phyloP scores from a whole-genome alignment of 2,888 invertebrate genomes.

The Hemaris fuciformis region DNA sequence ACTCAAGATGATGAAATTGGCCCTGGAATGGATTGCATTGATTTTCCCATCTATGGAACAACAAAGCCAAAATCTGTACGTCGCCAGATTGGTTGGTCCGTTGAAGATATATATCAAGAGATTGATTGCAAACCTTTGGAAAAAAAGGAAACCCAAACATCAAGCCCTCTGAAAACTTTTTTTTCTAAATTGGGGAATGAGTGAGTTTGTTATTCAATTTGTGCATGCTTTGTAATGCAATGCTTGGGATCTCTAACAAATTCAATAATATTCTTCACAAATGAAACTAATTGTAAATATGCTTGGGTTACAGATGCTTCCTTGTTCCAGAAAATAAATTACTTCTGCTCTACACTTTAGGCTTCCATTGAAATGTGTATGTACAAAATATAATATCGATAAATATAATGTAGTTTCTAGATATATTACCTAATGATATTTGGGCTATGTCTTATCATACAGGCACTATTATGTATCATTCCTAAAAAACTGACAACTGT shows the following conservation, averaged over 20 bases:
- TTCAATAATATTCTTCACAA: neutral
- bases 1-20: conserved; percentile 37
- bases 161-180: conserved; percentile 73
- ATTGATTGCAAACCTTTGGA: conserved; percentile 71
- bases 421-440: neutral
- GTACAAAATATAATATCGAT: conserved; percentile 16
- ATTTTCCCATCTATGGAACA: conserved; percentile 67
- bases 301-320: conserved; percentile 18
- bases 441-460: neutral
- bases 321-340: conserved; percentile 14
- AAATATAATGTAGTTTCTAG: neutral
- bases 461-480: neutral
- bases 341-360: conserved; percentile 13
- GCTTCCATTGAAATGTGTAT: conserved; percentile 21
- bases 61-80: conserved; percentile 65
- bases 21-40: conserved; percentile 63
- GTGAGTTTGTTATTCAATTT: conserved; percentile 65
- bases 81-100: conserved; percentile 76
- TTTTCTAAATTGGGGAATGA: conserved; percentile 74
- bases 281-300: conserved; percentile 8
- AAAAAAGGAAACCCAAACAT: conserved; percentile 60
- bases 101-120: conserved; percentile 77
- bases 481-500: neutral
- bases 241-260: conserved; percentile 24
- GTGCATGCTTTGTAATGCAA: conserved; percentile 51